Percentiles rank a stretch among this genome's conserved stretches.
These are phyloP conservation scores for Sphaerodactylus townsendi DNA, from an alignment of 2,113 vertebrate genomes.

Conservation along the genomic window DNA sequence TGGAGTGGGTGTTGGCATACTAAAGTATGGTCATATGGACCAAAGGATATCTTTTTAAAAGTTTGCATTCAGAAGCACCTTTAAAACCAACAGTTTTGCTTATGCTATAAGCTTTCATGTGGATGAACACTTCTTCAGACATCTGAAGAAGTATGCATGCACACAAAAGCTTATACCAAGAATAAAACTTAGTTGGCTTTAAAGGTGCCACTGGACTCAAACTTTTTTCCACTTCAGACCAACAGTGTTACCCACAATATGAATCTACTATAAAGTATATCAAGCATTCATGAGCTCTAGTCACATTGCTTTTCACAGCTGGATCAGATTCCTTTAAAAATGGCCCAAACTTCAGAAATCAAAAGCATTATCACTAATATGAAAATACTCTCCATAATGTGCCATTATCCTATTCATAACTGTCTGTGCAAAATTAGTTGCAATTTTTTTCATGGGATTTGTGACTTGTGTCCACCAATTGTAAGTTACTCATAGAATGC, in stretches of 20 bases:
- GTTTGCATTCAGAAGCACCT: no score
- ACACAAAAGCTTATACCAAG: no score
- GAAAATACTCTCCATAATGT: background rate
- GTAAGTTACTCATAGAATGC: background rate
- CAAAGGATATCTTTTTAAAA: constrained; percentile 52
- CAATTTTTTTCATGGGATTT: background rate
- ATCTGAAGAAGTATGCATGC: no score
- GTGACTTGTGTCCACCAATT: background rate
- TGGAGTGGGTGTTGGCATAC: constrained; percentile 60
- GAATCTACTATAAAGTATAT: no score
- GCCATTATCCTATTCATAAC: background rate
- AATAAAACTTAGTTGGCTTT: no score
- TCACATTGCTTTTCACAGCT: constrained; percentile 25
- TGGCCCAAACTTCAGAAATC: constrained; percentile 62
- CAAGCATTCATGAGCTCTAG: constrained; percentile 58
- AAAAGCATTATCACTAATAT: constrained; percentile 37
- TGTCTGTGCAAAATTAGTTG: background rate
- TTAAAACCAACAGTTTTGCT: no score
- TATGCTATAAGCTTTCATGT: no score
- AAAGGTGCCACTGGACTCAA: no score
- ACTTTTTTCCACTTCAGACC: no score
- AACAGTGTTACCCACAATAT: no score
- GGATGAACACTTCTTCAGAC: no score
- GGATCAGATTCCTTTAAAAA: constrained; percentile 49
- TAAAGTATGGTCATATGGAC: constrained; percentile 50